phyloP scores from a whole-genome alignment of 2,888 invertebrate genomes.

The Cyclophora punctaria region DNA sequence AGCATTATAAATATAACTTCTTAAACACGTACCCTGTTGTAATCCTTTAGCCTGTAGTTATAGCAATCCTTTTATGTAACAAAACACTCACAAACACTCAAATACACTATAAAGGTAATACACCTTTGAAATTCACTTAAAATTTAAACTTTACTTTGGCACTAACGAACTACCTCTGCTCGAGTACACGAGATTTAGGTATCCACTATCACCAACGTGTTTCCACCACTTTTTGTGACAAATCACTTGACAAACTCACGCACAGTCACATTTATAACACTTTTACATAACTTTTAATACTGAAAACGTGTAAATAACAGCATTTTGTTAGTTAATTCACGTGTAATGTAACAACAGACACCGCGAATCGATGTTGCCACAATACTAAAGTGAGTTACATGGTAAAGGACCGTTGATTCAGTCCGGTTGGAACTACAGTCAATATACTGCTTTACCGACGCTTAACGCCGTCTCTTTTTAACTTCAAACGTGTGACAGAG shows the following conservation, averaged over 20 bases:
- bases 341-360: constrained; percentile 52
- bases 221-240: constrained; percentile 29
- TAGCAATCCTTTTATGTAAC: constrained; percentile 50
- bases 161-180: constrained; percentile 64
- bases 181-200: constrained; percentile 63
- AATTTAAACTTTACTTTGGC: constrained; percentile 66
- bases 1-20: constrained; percentile 19
- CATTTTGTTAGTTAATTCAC: constrained; percentile 40
- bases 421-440: constrained; percentile 64
- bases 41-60: constrained; percentile 35
- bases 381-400: constrained; percentile 67
- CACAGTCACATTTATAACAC: constrained; percentile 37
- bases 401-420: constrained; percentile 73
- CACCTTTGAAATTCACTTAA: constrained; percentile 50
- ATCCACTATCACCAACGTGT: constrained; percentile 57
- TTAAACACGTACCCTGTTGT: constrained; percentile 56
- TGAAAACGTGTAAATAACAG: constrained; percentile 48
- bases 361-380: constrained; percentile 58
- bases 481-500: constrained; percentile 26
- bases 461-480: constrained; percentile 36
- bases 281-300: constrained; percentile 34
- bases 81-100: constrained; percentile 46
- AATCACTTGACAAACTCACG: constrained; percentile 31
- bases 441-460: constrained; percentile 57
- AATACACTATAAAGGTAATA: constrained; percentile 37